phyloP scores from a whole-genome alignment of 2,888 invertebrate species.

The Drosophila nigritarsus region DNA sequence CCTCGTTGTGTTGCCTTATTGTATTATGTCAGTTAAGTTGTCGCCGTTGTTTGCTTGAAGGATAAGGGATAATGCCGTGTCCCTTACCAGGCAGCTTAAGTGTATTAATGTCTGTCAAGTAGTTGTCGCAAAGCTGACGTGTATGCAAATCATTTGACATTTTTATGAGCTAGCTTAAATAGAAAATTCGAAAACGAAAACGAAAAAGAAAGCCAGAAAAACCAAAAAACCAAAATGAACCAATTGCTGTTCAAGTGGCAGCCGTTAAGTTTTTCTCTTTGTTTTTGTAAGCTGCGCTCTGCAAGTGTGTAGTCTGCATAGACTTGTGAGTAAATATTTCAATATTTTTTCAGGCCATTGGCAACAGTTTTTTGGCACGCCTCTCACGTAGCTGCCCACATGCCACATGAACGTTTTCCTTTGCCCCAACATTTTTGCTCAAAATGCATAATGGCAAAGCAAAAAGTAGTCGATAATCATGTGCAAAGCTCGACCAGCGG shows the following conservation, averaged over 20 bases:
- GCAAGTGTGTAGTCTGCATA: conserved; percentile 11
- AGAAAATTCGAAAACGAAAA: neutral
- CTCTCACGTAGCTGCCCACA: conserved; percentile 69
- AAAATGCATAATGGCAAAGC: conserved; percentile 71
- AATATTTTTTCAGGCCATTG: conserved; percentile 66
- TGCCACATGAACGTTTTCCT: conserved; percentile 46
- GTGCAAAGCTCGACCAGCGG: neutral
- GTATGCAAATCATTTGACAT: conserved; percentile 80
- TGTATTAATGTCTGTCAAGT: conserved; percentile 82
- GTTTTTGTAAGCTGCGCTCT: neutral
- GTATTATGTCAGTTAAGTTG: conserved; percentile 80
- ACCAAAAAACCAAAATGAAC: conserved; percentile 4
- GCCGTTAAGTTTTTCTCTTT: conserved; percentile 6
- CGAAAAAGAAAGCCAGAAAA: neutral
- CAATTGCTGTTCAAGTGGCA: conserved; percentile 18
- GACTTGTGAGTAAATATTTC: conserved; percentile 59
- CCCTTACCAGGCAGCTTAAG: conserved; percentile 71
- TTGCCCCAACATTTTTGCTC: conserved; percentile 34
- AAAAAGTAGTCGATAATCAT: conserved; percentile 1
- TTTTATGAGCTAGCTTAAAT: conserved; percentile 66
- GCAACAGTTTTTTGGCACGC: conserved; percentile 49
- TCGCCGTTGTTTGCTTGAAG: conserved; percentile 64
- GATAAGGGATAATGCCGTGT: conserved; percentile 78
- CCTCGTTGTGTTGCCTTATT: conserved; percentile 71
- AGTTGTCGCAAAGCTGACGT: conserved; percentile 74